Conservation (phyloP, 2,888 invertebrate species). For the Lepetodrilus schrolli region DNA sequence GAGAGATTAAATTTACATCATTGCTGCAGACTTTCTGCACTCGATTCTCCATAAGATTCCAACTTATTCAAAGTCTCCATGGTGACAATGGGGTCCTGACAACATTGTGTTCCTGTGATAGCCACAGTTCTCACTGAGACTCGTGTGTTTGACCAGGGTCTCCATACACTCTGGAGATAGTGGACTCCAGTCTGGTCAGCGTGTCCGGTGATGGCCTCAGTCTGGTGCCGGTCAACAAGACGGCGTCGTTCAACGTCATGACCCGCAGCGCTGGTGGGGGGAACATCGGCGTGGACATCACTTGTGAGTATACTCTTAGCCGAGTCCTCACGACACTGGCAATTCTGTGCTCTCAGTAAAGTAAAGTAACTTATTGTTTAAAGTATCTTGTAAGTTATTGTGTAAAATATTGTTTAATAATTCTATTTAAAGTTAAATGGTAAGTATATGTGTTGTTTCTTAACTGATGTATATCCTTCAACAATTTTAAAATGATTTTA, state of each 20-base stretch:
- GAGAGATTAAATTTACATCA: too few relatives aligned
- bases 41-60: too few relatives aligned
- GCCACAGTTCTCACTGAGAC: too few relatives aligned
- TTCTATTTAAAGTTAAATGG: too few relatives aligned
- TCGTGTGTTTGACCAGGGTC: conserved; percentile 71
- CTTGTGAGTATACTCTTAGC: conserved; percentile 64
- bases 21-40: too few relatives aligned
- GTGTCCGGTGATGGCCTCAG: conserved; percentile 81
- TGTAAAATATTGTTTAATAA: not conserved
- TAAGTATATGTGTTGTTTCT: too few relatives aligned
- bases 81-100: too few relatives aligned
- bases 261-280: conserved; percentile 88
- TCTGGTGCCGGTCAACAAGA: conserved; percentile 79
- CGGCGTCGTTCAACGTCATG: conserved; percentile 79
- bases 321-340: too few relatives aligned
- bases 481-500: too few relatives aligned
- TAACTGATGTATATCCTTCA: too few relatives aligned
- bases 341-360: not conserved
- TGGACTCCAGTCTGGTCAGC: conserved; percentile 79
- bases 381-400: not conserved
- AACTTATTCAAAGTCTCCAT: too few relatives aligned
- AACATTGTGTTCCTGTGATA: too few relatives aligned
- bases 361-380: not conserved
- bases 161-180: conserved; percentile 72
- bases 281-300: conserved; percentile 91